Evolutionary conservation across 2,797 vertebrate species (phyloP), one percentile per base, ranked within the genome.

Genomic region (Chelon labrosus): DNA sequence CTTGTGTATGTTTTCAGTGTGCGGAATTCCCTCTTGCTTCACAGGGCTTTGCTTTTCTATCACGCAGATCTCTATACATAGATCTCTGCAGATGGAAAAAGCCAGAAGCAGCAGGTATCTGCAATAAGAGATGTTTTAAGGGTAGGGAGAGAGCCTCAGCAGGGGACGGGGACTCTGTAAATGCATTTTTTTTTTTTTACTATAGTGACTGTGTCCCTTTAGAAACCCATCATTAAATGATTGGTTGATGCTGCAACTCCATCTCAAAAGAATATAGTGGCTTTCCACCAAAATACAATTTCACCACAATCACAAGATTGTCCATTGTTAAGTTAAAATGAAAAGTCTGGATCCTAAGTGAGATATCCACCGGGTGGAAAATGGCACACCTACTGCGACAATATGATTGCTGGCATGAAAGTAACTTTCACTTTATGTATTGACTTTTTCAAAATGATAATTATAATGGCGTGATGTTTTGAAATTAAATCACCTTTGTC

Each of bases 321-420:
- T 31, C 65, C 65, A 70, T 81, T 85, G 64, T 84, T 55, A 17
- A 42, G 70, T n/a, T 73, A n/a, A 86, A 80, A 87, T 83, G 53
- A 77, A 74, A 80, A 35, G 62, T 74, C 75, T 63, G 70, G 54
- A 67, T 70, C 50, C 53, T 55, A 61, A 66, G 73, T 63, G 74
- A 88, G 49, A 53, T 47, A 56, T 75, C 70, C 55, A 63, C 49
- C 47, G 42, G 53, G 73, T 75, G 58, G 62, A 78, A 83, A 88
- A 77, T 64, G 42, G 61, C 65, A 65, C 75, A 85, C 74, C 62
- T 74, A 75, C 77, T 84, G 80, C 85, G 73, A 86, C 70, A 62
- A 83, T 89, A 66, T 63, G 70, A 83, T 78, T 80, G 44, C 71
- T 35, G 49, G 58, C 65, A 49, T 84, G 73, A 85, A 87, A 88